These are phyloP conservation scores for Harpagifer antarcticus DNA, from an alignment of 2,797 vertebrate genomes.

Conservation along the genomic window DNA sequence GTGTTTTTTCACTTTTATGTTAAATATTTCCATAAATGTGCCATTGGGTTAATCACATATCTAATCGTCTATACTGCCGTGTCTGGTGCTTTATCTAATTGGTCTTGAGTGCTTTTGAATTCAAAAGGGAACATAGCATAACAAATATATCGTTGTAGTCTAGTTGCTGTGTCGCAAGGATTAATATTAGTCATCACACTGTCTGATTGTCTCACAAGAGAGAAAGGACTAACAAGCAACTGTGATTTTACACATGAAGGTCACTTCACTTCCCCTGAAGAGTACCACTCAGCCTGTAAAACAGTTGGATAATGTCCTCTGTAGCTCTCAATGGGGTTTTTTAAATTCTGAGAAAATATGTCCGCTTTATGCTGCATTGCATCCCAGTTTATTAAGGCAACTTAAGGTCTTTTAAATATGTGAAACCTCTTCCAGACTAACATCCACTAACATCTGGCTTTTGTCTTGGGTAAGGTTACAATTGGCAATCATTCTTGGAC, in stretches of 20 bases:
- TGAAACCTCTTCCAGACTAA: too few species aligned
- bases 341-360: background rate
- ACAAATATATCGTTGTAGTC: conserved; percentile 11
- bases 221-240: conserved; percentile 59
- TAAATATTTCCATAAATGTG: conserved; percentile 38
- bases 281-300: background rate
- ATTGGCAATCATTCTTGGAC: too few species aligned
- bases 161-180: conserved; percentile 24
- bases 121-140: conserved; percentile 32
- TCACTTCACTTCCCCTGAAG: conserved; percentile 1
- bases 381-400: too few species aligned
- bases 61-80: conserved; percentile 42
- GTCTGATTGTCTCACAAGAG: conserved; percentile 43
- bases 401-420: background rate
- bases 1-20: conserved; percentile 26
- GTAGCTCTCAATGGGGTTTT: background rate
- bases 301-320: background rate
- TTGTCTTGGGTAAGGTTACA: too few species aligned
- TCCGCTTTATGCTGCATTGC: too few species aligned
- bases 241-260: background rate
- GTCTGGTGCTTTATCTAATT: conserved; percentile 46
- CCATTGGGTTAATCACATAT: conserved; percentile 37
- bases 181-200: conserved; percentile 54
- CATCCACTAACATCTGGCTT: too few species aligned
- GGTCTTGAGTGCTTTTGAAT: conserved; percentile 43